A percentile compares a stretch with the other conserved stretches of the same genome.
phyloP scores from a whole-genome alignment of 2,113 vertebrate genomes.

The Hippolais icterina region DNA sequence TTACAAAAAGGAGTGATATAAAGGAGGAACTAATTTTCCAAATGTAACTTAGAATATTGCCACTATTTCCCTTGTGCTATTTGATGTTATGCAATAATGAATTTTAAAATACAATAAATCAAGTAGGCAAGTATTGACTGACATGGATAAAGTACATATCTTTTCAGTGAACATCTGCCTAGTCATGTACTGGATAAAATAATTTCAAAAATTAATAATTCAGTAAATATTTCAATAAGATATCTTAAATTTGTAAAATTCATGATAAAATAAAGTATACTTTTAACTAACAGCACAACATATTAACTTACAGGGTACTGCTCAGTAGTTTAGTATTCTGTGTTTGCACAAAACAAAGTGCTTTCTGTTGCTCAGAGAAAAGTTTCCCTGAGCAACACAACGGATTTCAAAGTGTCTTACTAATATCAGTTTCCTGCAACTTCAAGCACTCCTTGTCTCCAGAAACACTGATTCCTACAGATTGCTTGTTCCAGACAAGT shows the following conservation, averaged over 20 bases:
- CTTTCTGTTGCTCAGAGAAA: neutral
- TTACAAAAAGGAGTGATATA: neutral
- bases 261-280: neutral
- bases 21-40: neutral
- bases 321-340: neutral
- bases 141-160: neutral
- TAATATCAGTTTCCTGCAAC: neutral
- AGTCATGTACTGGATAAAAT: neutral
- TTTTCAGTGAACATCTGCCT: neutral
- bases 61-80: neutral
- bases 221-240: neutral
- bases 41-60: neutral
- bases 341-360: neutral
- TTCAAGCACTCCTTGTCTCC: neutral
- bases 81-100: neutral
- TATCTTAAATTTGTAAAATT: neutral
- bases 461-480: neutral
- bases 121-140: neutral
- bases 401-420: neutral
- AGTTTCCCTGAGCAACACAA: neutral
- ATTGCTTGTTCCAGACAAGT: neutral
- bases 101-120: neutral
- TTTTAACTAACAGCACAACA: neutral
- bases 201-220: neutral
- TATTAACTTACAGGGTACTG: neutral